A percentile compares a stretch with the other conserved stretches of the same genome.
phyloP scores from a whole-genome alignment of 1,140 invertebrate genomes.

The Aphis gossypii region DNA sequence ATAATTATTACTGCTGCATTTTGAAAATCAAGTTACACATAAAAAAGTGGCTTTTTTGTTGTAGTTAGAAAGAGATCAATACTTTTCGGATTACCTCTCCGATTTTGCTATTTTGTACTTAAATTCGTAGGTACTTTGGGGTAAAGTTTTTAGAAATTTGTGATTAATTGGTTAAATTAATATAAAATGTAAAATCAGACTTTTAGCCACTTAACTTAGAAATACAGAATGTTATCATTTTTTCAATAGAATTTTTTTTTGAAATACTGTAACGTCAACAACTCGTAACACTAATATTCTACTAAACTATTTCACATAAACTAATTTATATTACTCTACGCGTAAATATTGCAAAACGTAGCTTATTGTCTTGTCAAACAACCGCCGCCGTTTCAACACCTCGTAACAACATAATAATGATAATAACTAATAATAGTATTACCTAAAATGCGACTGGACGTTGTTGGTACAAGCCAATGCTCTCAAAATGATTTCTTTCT shows the following conservation, averaged over 20 bases:
- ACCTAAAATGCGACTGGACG: not conserved
- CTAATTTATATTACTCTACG: not conserved
- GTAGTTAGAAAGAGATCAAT: not conserved
- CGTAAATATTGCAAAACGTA: not conserved
- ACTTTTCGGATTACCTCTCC: not conserved
- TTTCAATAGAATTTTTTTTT: not conserved
- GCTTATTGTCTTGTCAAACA: not conserved
- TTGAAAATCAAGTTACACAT: not conserved
- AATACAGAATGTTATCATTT: not conserved
- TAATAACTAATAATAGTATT: not conserved
- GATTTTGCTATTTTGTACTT: not conserved
- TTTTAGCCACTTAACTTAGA: not conserved
- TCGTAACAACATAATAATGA: not conserved
- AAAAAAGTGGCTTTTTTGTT: not conserved
- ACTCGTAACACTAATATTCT: not conserved
- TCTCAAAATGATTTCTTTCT: not conserved
- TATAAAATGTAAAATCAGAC: not conserved
- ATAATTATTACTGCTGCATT: not conserved
- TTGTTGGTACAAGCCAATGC: slow-evolving; percentile 1
- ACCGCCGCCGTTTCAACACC: not conserved
- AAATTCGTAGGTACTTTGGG: not conserved
- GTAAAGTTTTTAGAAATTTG: not conserved
- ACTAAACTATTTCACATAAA: not conserved
- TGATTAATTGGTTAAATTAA: not conserved
- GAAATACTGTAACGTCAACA: not conserved